phyloP scores from a whole-genome alignment of 2,888 invertebrate genomes.

The Cordilura impudica region DNA sequence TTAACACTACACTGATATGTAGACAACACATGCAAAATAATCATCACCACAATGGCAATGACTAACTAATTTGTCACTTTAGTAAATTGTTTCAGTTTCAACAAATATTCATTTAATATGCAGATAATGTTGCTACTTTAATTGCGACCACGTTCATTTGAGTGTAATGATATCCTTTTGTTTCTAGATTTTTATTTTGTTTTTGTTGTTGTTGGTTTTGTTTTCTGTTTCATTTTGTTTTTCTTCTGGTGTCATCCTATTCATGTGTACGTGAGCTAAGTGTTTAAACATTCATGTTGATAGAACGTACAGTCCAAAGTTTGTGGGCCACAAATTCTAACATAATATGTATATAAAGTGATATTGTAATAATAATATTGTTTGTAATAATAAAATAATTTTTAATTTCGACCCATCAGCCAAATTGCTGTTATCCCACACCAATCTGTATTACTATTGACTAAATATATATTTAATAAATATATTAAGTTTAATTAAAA shows the following conservation, averaged over 20 bases:
- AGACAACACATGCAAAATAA: constrained; percentile 29
- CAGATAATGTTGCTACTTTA: constrained; percentile 71
- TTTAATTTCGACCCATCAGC: too few species aligned
- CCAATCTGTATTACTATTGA: too few species aligned
- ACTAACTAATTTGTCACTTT: constrained; percentile 74
- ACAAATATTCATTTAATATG: constrained; percentile 68
- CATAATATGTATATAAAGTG: too few species aligned
- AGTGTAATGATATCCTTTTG: constrained; percentile 56
- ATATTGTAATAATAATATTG: too few species aligned
- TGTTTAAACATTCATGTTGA: constrained; percentile 3
- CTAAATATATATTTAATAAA: too few species aligned
- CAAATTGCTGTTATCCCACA: too few species aligned
- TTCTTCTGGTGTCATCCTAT: constrained; percentile 61
- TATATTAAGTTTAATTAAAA: too few species aligned
- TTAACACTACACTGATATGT: too few species aligned
- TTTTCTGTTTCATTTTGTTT: constrained; percentile 29
- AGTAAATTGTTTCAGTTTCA: constrained; percentile 66
- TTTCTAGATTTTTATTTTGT: constrained; percentile 23
- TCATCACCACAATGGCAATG: constrained; percentile 65
- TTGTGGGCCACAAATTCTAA: too few species aligned
- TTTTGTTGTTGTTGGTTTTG: constrained; percentile 44
- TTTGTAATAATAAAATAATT: too few species aligned
- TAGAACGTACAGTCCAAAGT: too few species aligned
- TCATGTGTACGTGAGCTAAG: constrained; percentile 57
- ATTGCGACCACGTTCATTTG: constrained; percentile 63